Percentiles rank a stretch among this genome's conserved stretches.
Evolutionary conservation across 2,797 vertebrate species (phyloP).

Genomic region (Enteromius radiatus): DNA sequence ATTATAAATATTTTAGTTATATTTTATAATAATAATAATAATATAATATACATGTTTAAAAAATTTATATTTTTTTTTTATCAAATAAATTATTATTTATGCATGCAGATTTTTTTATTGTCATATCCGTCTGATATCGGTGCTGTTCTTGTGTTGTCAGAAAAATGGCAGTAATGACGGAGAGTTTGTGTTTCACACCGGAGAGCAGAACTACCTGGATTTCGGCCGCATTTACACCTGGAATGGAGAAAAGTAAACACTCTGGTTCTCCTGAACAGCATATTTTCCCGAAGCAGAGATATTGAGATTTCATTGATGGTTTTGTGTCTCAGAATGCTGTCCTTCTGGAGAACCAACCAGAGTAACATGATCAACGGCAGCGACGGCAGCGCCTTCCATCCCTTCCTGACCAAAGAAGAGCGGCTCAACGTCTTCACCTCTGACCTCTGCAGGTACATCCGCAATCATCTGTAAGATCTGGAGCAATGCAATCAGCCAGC

Average conservation of each 20-base stretch:
- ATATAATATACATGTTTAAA: too few relatives aligned
- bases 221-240: slow-evolving; percentile 78
- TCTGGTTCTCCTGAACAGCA: not conserved
- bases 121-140: not conserved
- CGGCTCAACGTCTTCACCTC: slow-evolving; percentile 78
- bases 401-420: slow-evolving; percentile 76
- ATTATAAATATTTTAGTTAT: not conserved
- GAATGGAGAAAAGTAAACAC: slow-evolving; percentile 77
- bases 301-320: not conserved
- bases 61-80: not conserved
- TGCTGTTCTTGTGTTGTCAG: slow-evolving; percentile 62
- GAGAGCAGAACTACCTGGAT: slow-evolving; percentile 77
- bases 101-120: not conserved
- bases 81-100: not conserved
- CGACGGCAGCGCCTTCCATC: slow-evolving; percentile 82
- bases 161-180: slow-evolving; percentile 76
- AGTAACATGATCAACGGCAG: slow-evolving; percentile 83
- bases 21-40: too few relatives aligned
- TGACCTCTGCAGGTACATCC: slow-evolving; percentile 81
- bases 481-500: not conserved
- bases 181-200: slow-evolving; percentile 81
- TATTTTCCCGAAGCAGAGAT: not conserved
- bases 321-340: slow-evolving; percentile 69
- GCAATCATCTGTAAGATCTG: not conserved
- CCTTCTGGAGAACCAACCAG: slow-evolving; percentile 74